Evolutionary conservation across 1,140 invertebrate species (phyloP), one percentile per base, ranked within the genome.

Genomic region (Eurosta solidaginis): DNA sequence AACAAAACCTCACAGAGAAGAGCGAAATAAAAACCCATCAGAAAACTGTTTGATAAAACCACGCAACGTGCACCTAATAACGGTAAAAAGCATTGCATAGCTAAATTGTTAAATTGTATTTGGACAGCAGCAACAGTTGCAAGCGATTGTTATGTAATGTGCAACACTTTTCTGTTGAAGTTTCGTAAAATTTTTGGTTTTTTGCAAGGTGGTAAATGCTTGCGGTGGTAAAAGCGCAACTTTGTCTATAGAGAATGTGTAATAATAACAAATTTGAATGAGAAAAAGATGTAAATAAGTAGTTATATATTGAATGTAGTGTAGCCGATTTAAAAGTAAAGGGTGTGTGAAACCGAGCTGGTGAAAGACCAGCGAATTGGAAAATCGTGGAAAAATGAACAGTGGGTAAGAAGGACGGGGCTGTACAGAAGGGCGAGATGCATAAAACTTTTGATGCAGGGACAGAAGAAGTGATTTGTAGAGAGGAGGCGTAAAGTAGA

Each of bases 181-280:
- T 59, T 59, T 59, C 17, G 54, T 59, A 22, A 36, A 59, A 36
- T 59, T 59, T 54, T 59, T 59, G n/a, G 54, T 59, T 59, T 59
- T n/a, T 3, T 5, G 20, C 50, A 9, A 20, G 22, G n/a, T 27
- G 3, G 14, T n/a, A 27, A 52, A 20, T 22, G 52, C 29, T 22
- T 29, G 52, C 10, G n/a, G n/a, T n/a, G n/a, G n/a, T n/a, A 29
- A 4, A 27, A 36, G 3, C 20, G 0, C 29, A 2, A 33, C 29
- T 6, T 17, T 12, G 14, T 17, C 5, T 25, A 1, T 12, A 59
- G 27, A 14, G 12, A 59, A 59, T 59, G 27, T 36, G 54, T 33
- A 36, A 59, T 36, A 59, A 36, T 59, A 27, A 29, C 29, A 59
- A 59, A 27, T 59, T 10, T 59, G n/a, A n/a, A n/a, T n/a, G n/a